phyloP scores from a whole-genome alignment of 2,888 invertebrate species.

The Ganaspis brasiliensis region DNA sequence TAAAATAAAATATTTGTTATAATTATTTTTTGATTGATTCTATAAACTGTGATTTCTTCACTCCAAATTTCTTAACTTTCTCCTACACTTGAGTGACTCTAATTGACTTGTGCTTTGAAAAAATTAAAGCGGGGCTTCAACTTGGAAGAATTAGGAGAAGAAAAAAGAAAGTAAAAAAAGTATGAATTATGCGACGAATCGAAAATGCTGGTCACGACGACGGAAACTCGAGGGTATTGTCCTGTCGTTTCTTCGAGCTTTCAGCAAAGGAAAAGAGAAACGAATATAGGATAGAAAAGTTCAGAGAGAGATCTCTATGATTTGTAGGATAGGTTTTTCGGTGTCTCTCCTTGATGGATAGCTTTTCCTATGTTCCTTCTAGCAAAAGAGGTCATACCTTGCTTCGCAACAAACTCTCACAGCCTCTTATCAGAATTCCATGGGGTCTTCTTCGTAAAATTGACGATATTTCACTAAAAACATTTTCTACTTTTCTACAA shows the following conservation, averaged over 20 bases:
- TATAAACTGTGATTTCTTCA: neutral
- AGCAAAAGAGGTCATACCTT: constrained; percentile 22
- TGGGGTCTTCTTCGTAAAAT: neutral
- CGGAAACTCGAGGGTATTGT: constrained; percentile 67
- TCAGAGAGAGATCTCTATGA: constrained; percentile 25
- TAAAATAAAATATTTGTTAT: too few relatives aligned
- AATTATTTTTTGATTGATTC: neutral
- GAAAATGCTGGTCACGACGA: constrained; percentile 72
- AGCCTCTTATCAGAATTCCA: constrained; percentile 38
- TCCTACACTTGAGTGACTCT: neutral
- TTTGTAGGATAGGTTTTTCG: constrained; percentile 35
- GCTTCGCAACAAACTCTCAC: constrained; percentile 32
- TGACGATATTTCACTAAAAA: constrained; percentile 4
- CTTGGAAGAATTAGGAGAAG: constrained; percentile 25
- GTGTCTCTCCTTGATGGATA: constrained; percentile 37
- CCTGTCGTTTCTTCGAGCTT: constrained; percentile 61
- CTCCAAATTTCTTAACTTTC: neutral
- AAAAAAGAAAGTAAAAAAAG: constrained; percentile 49
- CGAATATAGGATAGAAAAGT: constrained; percentile 13
- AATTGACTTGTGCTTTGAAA: constrained; percentile 15
- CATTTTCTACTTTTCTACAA: neutral
- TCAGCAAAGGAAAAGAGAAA: constrained; percentile 48
- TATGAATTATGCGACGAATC: constrained; percentile 69
- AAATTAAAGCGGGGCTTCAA: constrained; percentile 7
- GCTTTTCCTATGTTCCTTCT: constrained; percentile 28